Evolutionary conservation across 2,888 invertebrate species (phyloP), one percentile per base, ranked within the genome.

Genomic region (Apoda limacodes): DNA sequence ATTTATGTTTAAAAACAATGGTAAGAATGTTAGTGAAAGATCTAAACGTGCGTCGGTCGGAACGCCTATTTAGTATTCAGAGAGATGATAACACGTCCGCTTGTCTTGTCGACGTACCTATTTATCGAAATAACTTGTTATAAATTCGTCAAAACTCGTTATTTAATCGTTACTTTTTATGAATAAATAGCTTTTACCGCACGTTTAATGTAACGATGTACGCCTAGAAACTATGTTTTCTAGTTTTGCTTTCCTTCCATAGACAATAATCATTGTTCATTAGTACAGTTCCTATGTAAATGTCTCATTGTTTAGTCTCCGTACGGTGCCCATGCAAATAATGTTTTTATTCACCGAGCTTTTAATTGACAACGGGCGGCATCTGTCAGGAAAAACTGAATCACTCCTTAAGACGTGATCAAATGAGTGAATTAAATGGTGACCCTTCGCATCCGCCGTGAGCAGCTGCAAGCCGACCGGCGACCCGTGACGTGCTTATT

Each of bases 321-420:
- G 39, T 15, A 25, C 25, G 28, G 30, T 37, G 31, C 49, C 38
- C 47, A 71, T 75, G 76, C 68, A 75, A 74, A 74, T 75, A 47
- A 52, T 64, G 64, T 74, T 74, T 74, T 72, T 70, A 70, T 74
- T 75, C 68, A 68, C 65, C 58, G 42, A 48, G 54, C 46, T 44
- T 43, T 58, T 76, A 78, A 78, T 78, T 75, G 62, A 57, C 55
- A 49, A 53, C 49, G 43, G 50, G 65, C 52, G 67, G 72, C 80
- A 80, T 78, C 78, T 80, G 80, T 71, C 72, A 62, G 57, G 57
- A 54, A 63, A 63, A 70, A 67, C 66, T 78, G 78, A 80, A 74
- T 78, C 78, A 78, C 61, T 70, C 65, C 58, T 71, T 69, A 51
- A 50, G 52, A 46, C 42, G 59, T 67, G 65, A 65, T 66, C 69